Percentiles rank a stretch among this genome's conserved stretches.
Evolutionary conservation across 92 coral and sea anemone genomes (phyloP).

Genomic region (Virgularia gustaviana): DNA sequence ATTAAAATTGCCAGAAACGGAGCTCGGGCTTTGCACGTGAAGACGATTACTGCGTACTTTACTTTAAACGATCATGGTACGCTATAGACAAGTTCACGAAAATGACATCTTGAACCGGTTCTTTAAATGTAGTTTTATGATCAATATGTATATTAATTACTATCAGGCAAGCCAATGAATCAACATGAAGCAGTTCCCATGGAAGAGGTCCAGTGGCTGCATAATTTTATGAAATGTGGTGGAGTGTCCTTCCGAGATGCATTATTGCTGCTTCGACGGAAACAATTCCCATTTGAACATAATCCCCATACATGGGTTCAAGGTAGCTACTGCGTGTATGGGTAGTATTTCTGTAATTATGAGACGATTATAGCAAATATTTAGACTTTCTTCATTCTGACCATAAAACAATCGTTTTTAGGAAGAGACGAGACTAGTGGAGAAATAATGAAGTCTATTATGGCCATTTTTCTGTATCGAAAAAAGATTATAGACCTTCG

Average conservation of each 20-base stretch:
- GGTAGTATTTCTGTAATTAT: too few relatives aligned
- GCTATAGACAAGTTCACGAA: too few relatives aligned
- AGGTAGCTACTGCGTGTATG: too few relatives aligned
- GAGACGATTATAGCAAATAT: background rate
- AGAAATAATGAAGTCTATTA: constrained; percentile 49
- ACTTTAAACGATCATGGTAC: constrained; percentile 31
- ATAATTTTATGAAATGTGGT: constrained; percentile 23
- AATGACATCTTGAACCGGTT: background rate
- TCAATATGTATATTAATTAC: too few relatives aligned
- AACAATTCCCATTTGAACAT: constrained; percentile 47
- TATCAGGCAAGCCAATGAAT: constrained; percentile 40
- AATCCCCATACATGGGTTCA: constrained; percentile 48
- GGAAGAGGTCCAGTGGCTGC: constrained; percentile 44
- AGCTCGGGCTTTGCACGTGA: constrained; percentile 21
- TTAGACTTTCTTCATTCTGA: too few relatives aligned
- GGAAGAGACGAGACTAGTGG: constrained; percentile 44
- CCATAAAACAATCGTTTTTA: background rate
- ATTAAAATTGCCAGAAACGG: constrained; percentile 34
- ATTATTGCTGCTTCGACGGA: constrained; percentile 15
- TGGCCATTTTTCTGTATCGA: constrained; percentile 61
- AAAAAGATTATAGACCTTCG: constrained; percentile 36
- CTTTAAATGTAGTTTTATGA: too few relatives aligned
- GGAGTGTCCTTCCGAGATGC: constrained; percentile 1
- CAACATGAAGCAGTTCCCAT: constrained; percentile 51
- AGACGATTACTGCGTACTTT: constrained; percentile 9